Conservation (phyloP, 2,113 vertebrate species). For the Uria aalge region DNA sequence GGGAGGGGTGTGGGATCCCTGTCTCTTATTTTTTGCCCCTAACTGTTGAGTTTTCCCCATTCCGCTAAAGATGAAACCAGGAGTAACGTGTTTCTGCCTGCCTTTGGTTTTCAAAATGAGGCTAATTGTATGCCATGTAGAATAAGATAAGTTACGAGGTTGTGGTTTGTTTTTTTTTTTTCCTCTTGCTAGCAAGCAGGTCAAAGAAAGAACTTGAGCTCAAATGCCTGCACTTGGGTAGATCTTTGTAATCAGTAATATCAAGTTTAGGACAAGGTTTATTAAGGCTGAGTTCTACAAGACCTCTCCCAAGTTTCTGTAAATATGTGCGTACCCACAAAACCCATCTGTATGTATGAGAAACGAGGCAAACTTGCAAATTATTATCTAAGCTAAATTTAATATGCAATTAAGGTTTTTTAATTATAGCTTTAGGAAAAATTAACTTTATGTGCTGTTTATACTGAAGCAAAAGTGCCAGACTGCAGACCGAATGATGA, state of each 20-base stretch:
- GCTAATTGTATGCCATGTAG: background rate
- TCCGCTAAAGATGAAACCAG: background rate
- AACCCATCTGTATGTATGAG: background rate
- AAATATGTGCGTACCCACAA: background rate
- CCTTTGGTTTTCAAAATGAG: background rate
- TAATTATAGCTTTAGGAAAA: background rate
- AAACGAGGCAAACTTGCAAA: background rate
- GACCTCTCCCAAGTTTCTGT: background rate
- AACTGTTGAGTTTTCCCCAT: background rate
- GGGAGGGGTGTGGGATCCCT: background rate
- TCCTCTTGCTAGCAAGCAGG: background rate
- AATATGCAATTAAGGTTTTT: background rate
- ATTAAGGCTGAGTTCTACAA: background rate
- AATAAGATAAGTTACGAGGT: rapidly evolving
- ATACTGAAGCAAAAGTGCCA: background rate
- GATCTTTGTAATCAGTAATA: background rate
- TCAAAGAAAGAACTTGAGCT: background rate
- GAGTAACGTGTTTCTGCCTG: background rate
- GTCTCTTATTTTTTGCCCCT: background rate
- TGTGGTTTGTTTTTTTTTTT: background rate
- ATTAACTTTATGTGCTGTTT: background rate
- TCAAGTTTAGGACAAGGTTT: background rate
- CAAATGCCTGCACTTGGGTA: background rate
- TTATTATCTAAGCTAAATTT: background rate
- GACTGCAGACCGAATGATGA: background rate